phyloP scores from a whole-genome alignment of 2,888 invertebrate species.

The Leucozona laternaria region DNA sequence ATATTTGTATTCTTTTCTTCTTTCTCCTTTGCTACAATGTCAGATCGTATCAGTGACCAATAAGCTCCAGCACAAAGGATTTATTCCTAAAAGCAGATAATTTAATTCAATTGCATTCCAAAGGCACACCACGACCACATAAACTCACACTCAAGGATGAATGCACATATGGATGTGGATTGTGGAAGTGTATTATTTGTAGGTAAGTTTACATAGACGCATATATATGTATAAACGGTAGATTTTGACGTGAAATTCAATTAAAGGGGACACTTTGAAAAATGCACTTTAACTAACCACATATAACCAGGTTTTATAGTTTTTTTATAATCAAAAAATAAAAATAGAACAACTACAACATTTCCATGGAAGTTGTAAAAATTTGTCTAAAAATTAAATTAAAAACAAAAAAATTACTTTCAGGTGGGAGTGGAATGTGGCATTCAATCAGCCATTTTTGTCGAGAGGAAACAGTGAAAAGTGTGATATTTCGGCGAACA shows the following conservation, averaged over 20 bases:
- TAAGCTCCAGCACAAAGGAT: constrained; percentile 72
- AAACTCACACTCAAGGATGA: constrained; percentile 47
- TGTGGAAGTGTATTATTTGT: neutral
- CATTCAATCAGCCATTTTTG: too few species aligned
- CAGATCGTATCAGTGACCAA: constrained; percentile 75
- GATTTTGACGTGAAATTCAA: constrained; percentile 67
- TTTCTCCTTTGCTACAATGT: constrained; percentile 51
- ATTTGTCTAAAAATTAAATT: constrained; percentile 46
- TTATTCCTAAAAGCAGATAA: constrained; percentile 75
- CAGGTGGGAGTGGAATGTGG: too few species aligned
- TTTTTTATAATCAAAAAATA: constrained; percentile 47
- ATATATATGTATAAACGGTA: constrained; percentile 11
- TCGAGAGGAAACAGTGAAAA: too few species aligned
- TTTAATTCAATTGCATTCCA: constrained; percentile 76
- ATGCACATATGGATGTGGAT: constrained; percentile 8
- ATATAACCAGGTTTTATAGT: constrained; percentile 44
- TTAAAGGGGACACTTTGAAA: constrained; percentile 70
- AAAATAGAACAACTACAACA: constrained; percentile 35
- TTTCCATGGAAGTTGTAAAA: constrained; percentile 40
- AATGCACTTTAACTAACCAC: constrained; percentile 72
- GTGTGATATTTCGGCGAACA: too few species aligned
- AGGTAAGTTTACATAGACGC: neutral
- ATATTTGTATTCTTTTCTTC: constrained; percentile 11
- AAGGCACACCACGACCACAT: constrained; percentile 64
- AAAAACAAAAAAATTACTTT: too few species aligned